phyloP scores from a whole-genome alignment of 1,140 invertebrate genomes.

The Apolygus lucorum region DNA sequence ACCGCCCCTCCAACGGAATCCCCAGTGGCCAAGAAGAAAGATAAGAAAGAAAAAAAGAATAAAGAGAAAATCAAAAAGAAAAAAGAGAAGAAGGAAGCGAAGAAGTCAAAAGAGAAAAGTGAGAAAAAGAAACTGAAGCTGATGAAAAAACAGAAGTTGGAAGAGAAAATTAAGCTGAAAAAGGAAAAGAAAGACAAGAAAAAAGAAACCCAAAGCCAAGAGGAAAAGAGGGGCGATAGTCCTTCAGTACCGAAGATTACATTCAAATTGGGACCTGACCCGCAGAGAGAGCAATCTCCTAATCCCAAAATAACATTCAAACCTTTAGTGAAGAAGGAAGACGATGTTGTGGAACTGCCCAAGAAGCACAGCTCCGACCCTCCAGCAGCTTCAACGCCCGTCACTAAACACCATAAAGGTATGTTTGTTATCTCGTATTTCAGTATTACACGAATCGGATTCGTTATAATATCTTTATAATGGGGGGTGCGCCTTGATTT shows the following conservation, averaged over 20 bases:
- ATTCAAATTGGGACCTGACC: constrained; percentile 60
- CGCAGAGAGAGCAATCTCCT: constrained; percentile 46
- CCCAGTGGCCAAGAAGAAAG: constrained; percentile 3
- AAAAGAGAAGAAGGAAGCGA: constrained; percentile 64
- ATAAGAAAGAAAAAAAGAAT: constrained; percentile 57
- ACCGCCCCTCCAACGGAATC: not conserved
- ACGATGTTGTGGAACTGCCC: constrained; percentile 29
- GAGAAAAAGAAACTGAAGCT: constrained; percentile 48
- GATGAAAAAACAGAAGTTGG: constrained; percentile 46
- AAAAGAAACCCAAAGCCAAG: constrained; percentile 47
- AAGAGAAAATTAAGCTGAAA: constrained; percentile 47
- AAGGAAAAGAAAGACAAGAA: constrained; percentile 47
- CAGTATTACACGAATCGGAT: too few species aligned
- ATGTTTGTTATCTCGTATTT: not conserved
- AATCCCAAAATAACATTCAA: constrained; percentile 50
- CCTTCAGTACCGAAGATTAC: constrained; percentile 63
- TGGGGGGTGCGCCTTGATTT: too few species aligned
- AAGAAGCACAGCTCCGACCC: not conserved
- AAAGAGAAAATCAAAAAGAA: constrained; percentile 62
- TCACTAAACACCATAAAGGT: not conserved
- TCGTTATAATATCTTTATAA: too few species aligned
- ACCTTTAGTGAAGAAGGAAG: constrained; percentile 56
- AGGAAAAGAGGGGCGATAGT: constrained; percentile 39
- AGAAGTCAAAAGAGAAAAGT: constrained; percentile 48
- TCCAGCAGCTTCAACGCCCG: not conserved